A percentile compares a stretch with the other conserved stretches of the same genome.
phyloP scores from a whole-genome alignment of 2,797 vertebrate species.

The Arremon brunneinucha region DNA sequence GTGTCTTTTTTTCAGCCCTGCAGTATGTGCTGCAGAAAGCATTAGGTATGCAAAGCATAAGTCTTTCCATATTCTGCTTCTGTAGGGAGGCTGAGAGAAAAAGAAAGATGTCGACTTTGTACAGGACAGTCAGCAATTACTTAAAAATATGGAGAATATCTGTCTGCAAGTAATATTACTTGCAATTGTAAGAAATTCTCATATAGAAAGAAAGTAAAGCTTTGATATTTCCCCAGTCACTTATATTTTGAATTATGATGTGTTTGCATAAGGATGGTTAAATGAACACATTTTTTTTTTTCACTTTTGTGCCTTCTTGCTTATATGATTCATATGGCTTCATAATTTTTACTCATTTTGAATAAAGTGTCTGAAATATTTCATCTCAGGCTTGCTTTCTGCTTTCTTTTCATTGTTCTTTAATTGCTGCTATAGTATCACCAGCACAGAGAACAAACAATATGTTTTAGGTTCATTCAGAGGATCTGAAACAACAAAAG shows the following conservation, averaged over 20 bases:
- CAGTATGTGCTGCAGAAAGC: background rate
- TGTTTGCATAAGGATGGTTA: background rate
- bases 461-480: background rate
- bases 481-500: background rate
- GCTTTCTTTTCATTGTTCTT: background rate
- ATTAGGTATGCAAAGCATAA: background rate
- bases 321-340: background rate
- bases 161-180: background rate
- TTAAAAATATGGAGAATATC: background rate
- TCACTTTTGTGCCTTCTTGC: background rate
- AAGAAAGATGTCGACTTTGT: background rate
- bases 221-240: background rate
- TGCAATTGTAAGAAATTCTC: background rate
- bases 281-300: background rate
- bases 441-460: background rate
- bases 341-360: background rate
- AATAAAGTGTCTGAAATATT: background rate
- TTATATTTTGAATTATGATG: background rate
- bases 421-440: background rate
- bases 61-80: constrained; percentile 32
- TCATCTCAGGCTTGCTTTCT: background rate
- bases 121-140: constrained; percentile 9
- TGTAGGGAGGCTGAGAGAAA: background rate
- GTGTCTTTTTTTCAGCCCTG: background rate
- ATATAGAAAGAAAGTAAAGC: background rate